These are phyloP conservation scores for Cathartes aura DNA, from an alignment of 2,113 vertebrate species.

Conservation along the genomic window DNA sequence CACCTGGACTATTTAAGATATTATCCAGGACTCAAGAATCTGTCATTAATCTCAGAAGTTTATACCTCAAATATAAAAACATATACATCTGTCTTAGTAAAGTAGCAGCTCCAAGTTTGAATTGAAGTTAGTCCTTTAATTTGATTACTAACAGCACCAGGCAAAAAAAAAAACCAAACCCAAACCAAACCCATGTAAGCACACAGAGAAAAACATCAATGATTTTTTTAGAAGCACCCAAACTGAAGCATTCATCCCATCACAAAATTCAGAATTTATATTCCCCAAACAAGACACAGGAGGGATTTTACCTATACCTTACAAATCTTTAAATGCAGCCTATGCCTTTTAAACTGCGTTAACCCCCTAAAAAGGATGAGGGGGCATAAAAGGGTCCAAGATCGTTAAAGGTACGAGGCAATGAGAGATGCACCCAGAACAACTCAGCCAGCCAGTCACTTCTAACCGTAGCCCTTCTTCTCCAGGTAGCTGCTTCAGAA, in stretches of 20 bases:
- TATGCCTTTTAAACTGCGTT: not conserved
- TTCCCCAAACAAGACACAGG: accelerated
- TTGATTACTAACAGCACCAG: not conserved
- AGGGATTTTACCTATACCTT: not conserved
- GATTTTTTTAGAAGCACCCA: not conserved
- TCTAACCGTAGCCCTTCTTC: not conserved
- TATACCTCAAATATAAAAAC: not conserved
- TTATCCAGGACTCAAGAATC: not conserved
- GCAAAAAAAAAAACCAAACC: not conserved
- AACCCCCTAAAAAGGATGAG: not conserved
- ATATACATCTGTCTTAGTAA: not conserved
- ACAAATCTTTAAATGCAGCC: not conserved
- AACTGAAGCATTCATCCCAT: not conserved
- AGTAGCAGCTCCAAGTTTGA: not conserved
- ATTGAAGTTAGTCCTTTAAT: not conserved
- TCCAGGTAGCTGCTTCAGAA: not conserved
- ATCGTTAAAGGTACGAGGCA: not conserved
- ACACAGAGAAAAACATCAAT: accelerated
- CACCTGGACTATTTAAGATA: not conserved
- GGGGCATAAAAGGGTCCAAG: not conserved
- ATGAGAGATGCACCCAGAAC: not conserved
- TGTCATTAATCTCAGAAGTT: constrained; percentile 43
- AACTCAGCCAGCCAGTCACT: not conserved
- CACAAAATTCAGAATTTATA: not conserved
- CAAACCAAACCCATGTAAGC: not conserved